Conservation (phyloP, 1,140 invertebrate genomes). For the Vanessa atalanta region DNA sequence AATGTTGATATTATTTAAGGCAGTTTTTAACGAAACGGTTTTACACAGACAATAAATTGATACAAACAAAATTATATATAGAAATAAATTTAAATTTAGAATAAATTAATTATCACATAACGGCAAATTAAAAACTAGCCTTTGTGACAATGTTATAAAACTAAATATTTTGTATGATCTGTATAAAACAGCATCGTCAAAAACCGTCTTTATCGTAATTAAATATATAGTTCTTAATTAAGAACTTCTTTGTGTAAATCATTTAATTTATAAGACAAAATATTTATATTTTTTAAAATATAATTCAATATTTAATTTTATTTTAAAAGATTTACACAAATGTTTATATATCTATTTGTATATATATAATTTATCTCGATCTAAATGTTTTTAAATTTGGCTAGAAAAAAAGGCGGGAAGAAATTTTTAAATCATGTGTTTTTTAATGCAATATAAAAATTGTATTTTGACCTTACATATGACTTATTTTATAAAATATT, state of each 20-base stretch:
- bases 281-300: slow-evolving; percentile 12
- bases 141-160: neutral
- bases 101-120: neutral
- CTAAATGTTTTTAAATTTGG: slow-evolving; percentile 39
- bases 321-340: slow-evolving; percentile 25
- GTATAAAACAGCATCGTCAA: neutral
- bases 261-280: neutral
- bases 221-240: slow-evolving; percentile 22
- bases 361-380: slow-evolving; percentile 41
- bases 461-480: neutral
- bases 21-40: neutral
- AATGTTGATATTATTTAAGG: slow-evolving; percentile 66
- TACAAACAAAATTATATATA: too few species aligned
- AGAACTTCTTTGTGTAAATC: slow-evolving; percentile 15
- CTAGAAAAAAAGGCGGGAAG: slow-evolving; percentile 28
- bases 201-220: slow-evolving; percentile 8
- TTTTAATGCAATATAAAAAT: neutral
- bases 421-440: neutral
- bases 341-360: slow-evolving; percentile 27
- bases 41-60: neutral
- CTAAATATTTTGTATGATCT: too few species aligned
- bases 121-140: neutral
- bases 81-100: too few species aligned
- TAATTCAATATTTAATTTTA: neutral
- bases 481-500: slow-evolving; percentile 25